A percentile compares a stretch with the other conserved stretches of the same genome.
Evolutionary conservation across 1,140 invertebrate species (phyloP).

Genomic region (Aphelenchoides avenae): DNA sequence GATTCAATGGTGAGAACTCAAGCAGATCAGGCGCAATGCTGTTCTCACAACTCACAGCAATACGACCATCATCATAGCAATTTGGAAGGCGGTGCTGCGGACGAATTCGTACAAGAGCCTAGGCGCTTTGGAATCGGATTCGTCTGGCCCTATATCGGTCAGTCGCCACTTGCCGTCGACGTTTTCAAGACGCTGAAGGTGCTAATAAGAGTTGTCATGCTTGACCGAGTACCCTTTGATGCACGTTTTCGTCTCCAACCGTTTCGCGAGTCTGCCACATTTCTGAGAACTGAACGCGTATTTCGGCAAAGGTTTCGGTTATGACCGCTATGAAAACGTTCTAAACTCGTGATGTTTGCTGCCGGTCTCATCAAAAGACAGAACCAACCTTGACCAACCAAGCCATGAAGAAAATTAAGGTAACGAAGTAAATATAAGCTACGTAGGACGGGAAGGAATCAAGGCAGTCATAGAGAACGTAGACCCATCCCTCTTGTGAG

Average conservation of each 20-base stretch:
- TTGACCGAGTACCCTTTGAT: conserved; percentile 39
- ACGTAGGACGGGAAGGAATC: conserved; percentile 93
- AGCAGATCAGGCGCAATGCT: conserved; percentile 87
- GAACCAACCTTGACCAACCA: conserved; percentile 85
- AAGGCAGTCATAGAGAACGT: conserved; percentile 97
- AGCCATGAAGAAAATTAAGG: conserved; percentile 97
- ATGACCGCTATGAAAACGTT: conserved; percentile 99
- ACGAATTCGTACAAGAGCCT: conserved; percentile 68
- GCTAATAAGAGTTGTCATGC: conserved; percentile 7
- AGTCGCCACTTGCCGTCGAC: conserved; percentile 58
- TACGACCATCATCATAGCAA: conserved; percentile 35
- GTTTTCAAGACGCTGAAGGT: conserved; percentile 59
- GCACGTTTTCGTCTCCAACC: conserved; percentile 44
- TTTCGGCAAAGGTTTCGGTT: conserved; percentile 99
- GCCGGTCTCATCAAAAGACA: conserved; percentile 3
- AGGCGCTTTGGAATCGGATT: conserved; percentile 76
- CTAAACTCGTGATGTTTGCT: conserved; percentile 48
- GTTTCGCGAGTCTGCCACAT: conserved; percentile 88
- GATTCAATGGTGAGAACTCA: conserved; percentile 70
- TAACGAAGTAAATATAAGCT: conserved; percentile 92
- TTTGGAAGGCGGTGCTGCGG: conserved; percentile 42
- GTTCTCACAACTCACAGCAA: conserved; percentile 64
- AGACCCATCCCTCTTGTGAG: conserved; percentile 99
- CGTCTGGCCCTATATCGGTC: conserved; percentile 67
- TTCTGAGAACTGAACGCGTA: conserved; percentile 98